phyloP scores from a whole-genome alignment of 2,113 vertebrate species.

The Aldabrachelys gigantea region DNA sequence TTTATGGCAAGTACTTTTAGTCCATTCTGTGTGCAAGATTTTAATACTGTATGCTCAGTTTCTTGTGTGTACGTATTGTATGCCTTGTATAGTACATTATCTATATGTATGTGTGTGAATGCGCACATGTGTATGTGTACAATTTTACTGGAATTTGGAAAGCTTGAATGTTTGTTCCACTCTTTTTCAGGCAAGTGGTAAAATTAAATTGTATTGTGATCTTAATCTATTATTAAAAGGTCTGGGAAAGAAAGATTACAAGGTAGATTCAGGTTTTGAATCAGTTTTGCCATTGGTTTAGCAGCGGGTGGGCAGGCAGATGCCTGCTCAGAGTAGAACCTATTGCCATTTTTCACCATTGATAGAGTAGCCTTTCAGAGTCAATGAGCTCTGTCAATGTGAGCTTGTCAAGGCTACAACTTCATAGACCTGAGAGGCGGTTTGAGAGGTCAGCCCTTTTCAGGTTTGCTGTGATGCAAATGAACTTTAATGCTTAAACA shows the following conservation, averaged over 20 bases:
- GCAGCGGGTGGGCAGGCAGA: conserved; percentile 93
- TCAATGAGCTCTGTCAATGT: conserved; percentile 98
- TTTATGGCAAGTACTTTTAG: background rate
- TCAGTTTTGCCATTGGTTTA: conserved; percentile 86
- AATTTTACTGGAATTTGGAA: conserved; percentile 71
- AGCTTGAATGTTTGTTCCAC: conserved; percentile 59
- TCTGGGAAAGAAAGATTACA: conserved; percentile 84
- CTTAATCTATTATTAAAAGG: conserved; percentile 86
- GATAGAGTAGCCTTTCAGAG: conserved; percentile 98
- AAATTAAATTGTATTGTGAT: conserved; percentile 83
- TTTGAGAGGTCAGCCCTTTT: conserved; percentile 97
- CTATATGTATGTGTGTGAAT: background rate
- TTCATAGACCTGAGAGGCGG: conserved; percentile 94
- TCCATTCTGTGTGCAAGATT: background rate
- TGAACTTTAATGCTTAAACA: conserved; percentile 98
- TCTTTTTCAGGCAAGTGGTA: conserved; percentile 67
- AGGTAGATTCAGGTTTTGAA: conserved; percentile 86
- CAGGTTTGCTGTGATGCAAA: conserved; percentile 98
- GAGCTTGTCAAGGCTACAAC: conserved; percentile 94
- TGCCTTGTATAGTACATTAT: background rate
- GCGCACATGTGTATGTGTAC: background rate
- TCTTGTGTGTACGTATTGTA: conserved; percentile 13
- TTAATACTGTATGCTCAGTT: conserved; percentile 25
- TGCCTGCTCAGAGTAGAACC: conserved; percentile 91
- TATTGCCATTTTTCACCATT: conserved; percentile 92